Evolutionary conservation across 2,113 vertebrate genomes (phyloP).

Genomic region (Pelecanus crispus): DNA sequence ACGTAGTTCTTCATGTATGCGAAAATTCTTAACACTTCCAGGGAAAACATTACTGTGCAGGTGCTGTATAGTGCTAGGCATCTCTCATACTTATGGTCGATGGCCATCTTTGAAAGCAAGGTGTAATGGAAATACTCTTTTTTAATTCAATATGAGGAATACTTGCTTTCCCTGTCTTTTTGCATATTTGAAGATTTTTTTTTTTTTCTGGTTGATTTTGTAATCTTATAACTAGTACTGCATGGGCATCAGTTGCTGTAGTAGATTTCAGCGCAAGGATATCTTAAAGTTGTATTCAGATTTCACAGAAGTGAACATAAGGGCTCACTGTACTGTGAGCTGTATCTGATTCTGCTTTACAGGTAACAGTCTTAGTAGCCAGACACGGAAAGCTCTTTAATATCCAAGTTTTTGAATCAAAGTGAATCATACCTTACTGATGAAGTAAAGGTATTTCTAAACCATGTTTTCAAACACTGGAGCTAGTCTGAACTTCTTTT

Average conservation of each 20-base stretch:
- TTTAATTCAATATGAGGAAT: not conserved
- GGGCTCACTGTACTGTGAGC: not conserved
- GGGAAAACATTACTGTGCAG: not conserved
- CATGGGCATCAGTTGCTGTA: not conserved
- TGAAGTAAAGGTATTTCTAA: not conserved
- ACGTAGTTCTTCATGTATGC: not conserved
- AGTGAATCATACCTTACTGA: not conserved
- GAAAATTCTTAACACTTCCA: not conserved
- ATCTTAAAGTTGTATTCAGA: not conserved
- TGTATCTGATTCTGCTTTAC: not conserved
- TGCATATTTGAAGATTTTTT: not conserved
- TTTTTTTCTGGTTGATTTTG: not conserved
- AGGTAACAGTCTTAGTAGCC: not conserved
- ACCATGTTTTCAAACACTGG: not conserved
- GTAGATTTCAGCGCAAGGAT: not conserved
- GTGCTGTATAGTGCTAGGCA: not conserved
- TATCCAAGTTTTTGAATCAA: not conserved
- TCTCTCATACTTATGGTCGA: accelerated
- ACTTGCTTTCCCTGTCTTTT: not conserved
- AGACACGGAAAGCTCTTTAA: not conserved
- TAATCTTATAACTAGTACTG: slow-evolving; percentile 3
- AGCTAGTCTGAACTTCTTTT: not conserved
- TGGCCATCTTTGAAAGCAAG: not conserved
- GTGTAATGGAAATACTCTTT: not conserved
- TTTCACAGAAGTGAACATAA: not conserved